phyloP scores from a whole-genome alignment of 2,888 invertebrate species.

The Trichacis sp. region DNA sequence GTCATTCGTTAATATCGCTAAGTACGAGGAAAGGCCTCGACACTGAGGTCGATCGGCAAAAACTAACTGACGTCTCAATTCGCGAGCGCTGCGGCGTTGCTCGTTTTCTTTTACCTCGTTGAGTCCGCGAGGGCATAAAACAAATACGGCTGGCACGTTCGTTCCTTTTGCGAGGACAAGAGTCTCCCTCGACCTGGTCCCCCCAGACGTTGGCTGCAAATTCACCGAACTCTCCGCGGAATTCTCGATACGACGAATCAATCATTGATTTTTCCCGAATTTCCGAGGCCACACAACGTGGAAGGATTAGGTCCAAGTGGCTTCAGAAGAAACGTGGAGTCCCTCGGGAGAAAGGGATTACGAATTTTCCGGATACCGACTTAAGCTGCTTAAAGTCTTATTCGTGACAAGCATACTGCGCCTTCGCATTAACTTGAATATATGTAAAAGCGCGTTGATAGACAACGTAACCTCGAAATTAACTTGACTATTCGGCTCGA shows the following conservation, averaged over 20 bases:
- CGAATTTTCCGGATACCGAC: background rate
- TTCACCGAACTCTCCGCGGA: constrained; percentile 11
- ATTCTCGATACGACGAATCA: constrained; percentile 23
- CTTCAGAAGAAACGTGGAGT: background rate
- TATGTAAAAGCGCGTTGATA: too few relatives aligned
- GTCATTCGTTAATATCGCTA: constrained; percentile 41
- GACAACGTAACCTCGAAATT: too few relatives aligned
- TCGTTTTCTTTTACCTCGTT: constrained; percentile 2
- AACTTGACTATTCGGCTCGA: too few relatives aligned
- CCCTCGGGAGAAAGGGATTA: background rate
- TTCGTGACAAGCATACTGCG: too few relatives aligned
- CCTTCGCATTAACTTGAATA: too few relatives aligned
- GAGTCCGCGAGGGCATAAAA: constrained; percentile 3
- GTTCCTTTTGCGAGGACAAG: constrained; percentile 15
- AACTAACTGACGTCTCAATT: constrained; percentile 41
- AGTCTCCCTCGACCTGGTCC: constrained; percentile 5
- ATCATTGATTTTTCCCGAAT: constrained; percentile 3
- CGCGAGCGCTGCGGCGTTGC: constrained; percentile 24
- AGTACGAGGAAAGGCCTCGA: constrained; percentile 34
- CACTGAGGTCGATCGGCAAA: constrained; percentile 37
- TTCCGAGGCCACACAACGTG: too few relatives aligned
- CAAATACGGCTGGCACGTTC: constrained; percentile 9
- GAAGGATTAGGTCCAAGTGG: background rate
- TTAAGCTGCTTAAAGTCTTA: too few relatives aligned
- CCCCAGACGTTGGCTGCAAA: constrained; percentile 12